phyloP scores from a whole-genome alignment of 2,113 vertebrate species.

The Boulengeromyrus knoepffleri region DNA sequence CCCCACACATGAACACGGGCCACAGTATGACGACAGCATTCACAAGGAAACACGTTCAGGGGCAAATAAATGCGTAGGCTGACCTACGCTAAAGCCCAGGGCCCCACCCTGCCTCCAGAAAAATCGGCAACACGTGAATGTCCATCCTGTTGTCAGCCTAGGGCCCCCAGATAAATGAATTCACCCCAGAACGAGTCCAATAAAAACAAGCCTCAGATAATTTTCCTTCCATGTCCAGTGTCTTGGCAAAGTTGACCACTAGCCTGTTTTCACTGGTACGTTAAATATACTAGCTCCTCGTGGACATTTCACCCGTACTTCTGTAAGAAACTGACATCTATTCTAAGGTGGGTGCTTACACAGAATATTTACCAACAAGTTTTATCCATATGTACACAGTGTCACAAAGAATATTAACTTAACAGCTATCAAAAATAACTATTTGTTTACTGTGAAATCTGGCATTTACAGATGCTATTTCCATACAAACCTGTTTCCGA shows the following conservation, averaged over 20 bases:
- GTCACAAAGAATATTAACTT: background rate
- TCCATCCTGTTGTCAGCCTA: background rate
- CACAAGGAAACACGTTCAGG: background rate
- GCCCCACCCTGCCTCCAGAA: background rate
- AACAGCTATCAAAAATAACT: background rate
- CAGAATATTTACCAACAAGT: background rate
- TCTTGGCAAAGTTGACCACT: background rate
- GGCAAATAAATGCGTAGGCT: background rate
- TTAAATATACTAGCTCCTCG: background rate
- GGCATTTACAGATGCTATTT: background rate
- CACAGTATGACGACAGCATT: background rate
- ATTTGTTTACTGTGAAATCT: no score
- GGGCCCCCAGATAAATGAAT: background rate
- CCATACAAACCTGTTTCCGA: slow-evolving; percentile 68
- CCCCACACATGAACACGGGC: background rate
- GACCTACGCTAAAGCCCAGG: background rate
- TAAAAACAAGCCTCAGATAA: background rate
- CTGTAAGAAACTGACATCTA: background rate
- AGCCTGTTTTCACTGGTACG: background rate
- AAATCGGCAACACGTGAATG: background rate
- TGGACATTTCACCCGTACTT: background rate
- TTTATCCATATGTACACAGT: no score
- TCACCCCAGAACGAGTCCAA: background rate
- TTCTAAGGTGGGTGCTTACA: background rate
- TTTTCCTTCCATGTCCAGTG: background rate